Percentiles rank a stretch among this genome's conserved stretches.
These are phyloP conservation scores for Argynnis bischoffii DNA, from an alignment of 2,888 invertebrate genomes.

Conservation along the genomic window DNA sequence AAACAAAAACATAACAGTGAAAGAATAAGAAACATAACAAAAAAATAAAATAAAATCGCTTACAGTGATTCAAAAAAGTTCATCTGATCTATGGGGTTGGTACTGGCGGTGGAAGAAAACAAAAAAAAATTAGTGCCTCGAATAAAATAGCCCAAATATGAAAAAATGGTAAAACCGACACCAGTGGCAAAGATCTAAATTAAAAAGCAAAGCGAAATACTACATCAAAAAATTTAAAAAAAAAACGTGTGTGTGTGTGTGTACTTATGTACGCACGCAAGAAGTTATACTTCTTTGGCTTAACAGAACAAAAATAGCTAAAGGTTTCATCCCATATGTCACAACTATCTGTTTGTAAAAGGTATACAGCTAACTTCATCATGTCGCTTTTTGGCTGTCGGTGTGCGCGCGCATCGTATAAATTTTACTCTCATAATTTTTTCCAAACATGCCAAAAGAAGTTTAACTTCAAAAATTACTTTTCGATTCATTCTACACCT, in stretches of 20 bases:
- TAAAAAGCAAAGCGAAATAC: slow-evolving; percentile 18
- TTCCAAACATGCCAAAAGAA: no score
- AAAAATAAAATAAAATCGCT: slow-evolving; percentile 61
- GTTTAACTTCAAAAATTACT: background rate
- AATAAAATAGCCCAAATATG: slow-evolving; percentile 43
- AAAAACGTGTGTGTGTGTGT: background rate
- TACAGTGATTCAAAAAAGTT: slow-evolving; percentile 82
- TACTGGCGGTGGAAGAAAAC: slow-evolving; percentile 70
- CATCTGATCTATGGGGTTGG: slow-evolving; percentile 82
- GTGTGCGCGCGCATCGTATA: no score
- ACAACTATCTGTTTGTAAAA: no score
- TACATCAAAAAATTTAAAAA: background rate
- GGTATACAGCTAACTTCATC: no score
- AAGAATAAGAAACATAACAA: slow-evolving; percentile 43
- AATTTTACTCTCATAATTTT: no score
- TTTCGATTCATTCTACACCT: no score
- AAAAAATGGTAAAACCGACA: slow-evolving; percentile 28
- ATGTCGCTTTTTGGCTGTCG: no score
- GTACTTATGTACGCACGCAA: no score
- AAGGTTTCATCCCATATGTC: no score
- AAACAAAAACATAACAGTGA: slow-evolving; percentile 26
- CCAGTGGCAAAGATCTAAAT: slow-evolving; percentile 20
- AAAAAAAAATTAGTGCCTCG: slow-evolving; percentile 65
- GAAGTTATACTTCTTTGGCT: no score
- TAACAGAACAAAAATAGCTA: no score